Evolutionary conservation across 1,140 invertebrate species (phyloP).

Genomic region (Halyomorpha halys): DNA sequence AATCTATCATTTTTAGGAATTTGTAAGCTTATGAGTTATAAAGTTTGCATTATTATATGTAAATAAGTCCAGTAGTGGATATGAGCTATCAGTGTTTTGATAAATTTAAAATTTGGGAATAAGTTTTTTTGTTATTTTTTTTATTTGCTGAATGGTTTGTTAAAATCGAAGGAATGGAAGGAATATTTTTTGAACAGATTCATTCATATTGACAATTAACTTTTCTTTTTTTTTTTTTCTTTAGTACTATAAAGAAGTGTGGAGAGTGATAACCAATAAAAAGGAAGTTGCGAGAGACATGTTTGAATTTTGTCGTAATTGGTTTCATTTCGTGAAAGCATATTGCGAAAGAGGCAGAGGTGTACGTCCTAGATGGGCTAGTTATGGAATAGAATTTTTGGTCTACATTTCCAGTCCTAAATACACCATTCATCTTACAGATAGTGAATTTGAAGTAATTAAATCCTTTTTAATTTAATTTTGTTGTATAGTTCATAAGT

Average conservation of each 20-base stretch:
- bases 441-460: constrained; percentile 61
- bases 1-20: too few species aligned
- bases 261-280: constrained; percentile 46
- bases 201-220: neutral
- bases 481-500: too few species aligned
- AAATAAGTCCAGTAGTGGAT: too few species aligned
- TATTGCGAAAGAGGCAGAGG: constrained; percentile 74
- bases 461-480: neutral
- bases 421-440: constrained; percentile 59
- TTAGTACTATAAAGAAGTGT: constrained; percentile 72
- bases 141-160: too few species aligned
- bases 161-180: too few species aligned
- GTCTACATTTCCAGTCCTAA: constrained; percentile 69
- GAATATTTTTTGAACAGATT: neutral
- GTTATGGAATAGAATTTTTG: constrained; percentile 75
- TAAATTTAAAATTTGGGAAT: too few species aligned
- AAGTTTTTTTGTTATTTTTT: too few species aligned
- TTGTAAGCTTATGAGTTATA: too few species aligned
- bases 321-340: constrained; percentile 77
- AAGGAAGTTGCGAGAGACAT: constrained; percentile 42
- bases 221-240: constrained; percentile 27
- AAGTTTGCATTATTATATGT: neutral
- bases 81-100: too few species aligned
- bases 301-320: constrained; percentile 66
- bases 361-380: constrained; percentile 71